Base-by-base conservation (phyloP, 2,113 vertebrate species). In the Trochalopteron elliotii region DNA sequence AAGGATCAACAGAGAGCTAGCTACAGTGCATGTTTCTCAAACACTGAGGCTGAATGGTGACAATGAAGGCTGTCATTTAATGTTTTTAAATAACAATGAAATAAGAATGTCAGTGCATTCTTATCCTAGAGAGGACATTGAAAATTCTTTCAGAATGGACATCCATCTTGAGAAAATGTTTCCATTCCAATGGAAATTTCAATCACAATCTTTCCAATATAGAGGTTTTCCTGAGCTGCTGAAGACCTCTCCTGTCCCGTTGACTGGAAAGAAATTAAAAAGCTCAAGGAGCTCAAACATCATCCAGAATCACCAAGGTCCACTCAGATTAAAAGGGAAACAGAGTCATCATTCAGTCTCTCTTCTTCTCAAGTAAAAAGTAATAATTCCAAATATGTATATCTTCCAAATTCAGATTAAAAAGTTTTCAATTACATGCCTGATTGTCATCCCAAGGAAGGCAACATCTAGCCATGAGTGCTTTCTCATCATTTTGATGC, bases 181-280 rank as follows among this genome's bases (percentile, higher is more conserved):
- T 90, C 16, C 2, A 42, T 82, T 91, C 74, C 13, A 81, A 8
- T n/a, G 23, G 18, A 53, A 70, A 53, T 79, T 82, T 91, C 10
- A 65, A 15, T 40, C 14, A 24, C 52, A 59, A 5, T n/a, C 49
- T 91, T 79, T 82, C 10, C 22, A 27, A 2, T 10, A 22, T 3
- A 67, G 33, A 63, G 1, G 1, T 53, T 59, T 87, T 42, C 15
- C 33, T 52, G 9, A 71, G 17, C 20, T 82, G 8, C 12, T 1
- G 3, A 75, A 10, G 53, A 72, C 7, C 3, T 2, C 12, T 69
- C 11, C 18, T 3, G 3, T 35, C 11, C 23, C 2, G 0, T 4
- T 80, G 25, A 50, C 21, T 67, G 55, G 28, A 30, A 86, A 61
- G 17, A 15, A 90, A 44, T 37, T 13, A 11, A 28, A 65, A 77